A percentile compares a stretch with the other conserved stretches of the same genome.
phyloP scores from a whole-genome alignment of 2,888 invertebrate genomes.

The Eremobia ochroleuca region DNA sequence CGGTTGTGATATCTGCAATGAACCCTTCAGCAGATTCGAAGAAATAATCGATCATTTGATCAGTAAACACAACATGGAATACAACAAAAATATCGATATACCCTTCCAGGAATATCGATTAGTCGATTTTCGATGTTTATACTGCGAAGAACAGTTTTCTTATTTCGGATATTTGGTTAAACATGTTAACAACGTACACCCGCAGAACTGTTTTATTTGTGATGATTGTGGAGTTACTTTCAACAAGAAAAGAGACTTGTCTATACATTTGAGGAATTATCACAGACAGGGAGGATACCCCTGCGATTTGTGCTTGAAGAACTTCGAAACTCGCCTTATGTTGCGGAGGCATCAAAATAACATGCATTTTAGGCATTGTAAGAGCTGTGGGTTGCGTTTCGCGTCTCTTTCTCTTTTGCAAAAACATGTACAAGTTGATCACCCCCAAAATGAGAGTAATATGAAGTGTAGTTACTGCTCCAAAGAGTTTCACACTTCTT shows the following conservation, averaged over 20 bases:
- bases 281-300: constrained; percentile 80
- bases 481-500: constrained; percentile 78
- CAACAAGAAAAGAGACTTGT: constrained; percentile 80
- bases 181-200: constrained; percentile 81
- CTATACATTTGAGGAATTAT: constrained; percentile 77
- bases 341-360: constrained; percentile 77
- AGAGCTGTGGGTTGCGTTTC: constrained; percentile 77
- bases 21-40: constrained; percentile 74
- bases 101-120: constrained; percentile 81
- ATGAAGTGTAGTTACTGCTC: constrained; percentile 82
- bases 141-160: constrained; percentile 79
- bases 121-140: constrained; percentile 77
- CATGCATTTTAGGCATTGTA: constrained; percentile 81
- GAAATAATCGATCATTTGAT: constrained; percentile 84
- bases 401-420: constrained; percentile 75
- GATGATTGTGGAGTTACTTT: constrained; percentile 81
- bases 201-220: constrained; percentile 80
- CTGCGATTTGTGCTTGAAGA: constrained; percentile 79
- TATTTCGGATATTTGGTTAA: constrained; percentile 80
- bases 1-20: constrained; percentile 81
- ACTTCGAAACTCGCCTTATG: constrained; percentile 72
- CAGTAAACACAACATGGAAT: constrained; percentile 79
- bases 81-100: constrained; percentile 79
- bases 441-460: constrained; percentile 74
- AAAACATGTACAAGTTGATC: constrained; percentile 79